Evolutionary conservation across 2,797 vertebrate genomes (phyloP), one percentile per base, ranked within the genome.

Genomic region (Thamnophis elegans): DNA sequence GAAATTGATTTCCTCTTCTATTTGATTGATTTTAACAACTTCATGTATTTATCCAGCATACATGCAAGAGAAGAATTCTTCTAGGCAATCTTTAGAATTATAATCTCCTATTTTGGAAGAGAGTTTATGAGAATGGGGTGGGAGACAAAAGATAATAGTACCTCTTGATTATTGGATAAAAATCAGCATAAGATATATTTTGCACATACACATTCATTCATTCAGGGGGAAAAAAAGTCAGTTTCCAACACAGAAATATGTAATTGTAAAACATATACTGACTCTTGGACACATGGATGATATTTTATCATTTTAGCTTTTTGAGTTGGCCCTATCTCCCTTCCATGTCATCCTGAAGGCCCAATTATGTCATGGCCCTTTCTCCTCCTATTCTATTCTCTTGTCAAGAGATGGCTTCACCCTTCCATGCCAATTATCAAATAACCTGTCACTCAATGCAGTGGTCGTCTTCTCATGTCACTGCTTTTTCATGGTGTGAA

Each of bases 21-120:
- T 42, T 55, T 59, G 59, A 85, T 89, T 90, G 93, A 73, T 88
- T 62, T 89, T 51, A 89, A 62, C 88, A 93, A 96, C 92, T 93
- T 68, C 47, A 93, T 78, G 93, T 94, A 2, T 92, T 85, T 94
- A 95, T 32, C 94, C 96, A 91, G 95, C 47, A 93, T 87, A 88
- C 85, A 87, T 90, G 95, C 90, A 89, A 96, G 92, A 89, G 78
- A 87, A 92, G 94, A 92, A 82, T 47, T n/a, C 85, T 92, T 89
- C 87, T 73, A 88, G n/a, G 11, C 96, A 96, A 94, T 95, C 94
- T 96, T 95, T 95, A 95, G 87, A 96, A 93, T 96, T 91, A 36
- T 16, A 32, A 18, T 96, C 90, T 91, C 18, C 13, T 78, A 92
- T 96, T 93, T 96, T 89, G 92, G 90, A 92, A 94, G 36, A 94